Evolutionary conservation across 2,888 invertebrate genomes (phyloP).

Genomic region (Agriopis marginaria): DNA sequence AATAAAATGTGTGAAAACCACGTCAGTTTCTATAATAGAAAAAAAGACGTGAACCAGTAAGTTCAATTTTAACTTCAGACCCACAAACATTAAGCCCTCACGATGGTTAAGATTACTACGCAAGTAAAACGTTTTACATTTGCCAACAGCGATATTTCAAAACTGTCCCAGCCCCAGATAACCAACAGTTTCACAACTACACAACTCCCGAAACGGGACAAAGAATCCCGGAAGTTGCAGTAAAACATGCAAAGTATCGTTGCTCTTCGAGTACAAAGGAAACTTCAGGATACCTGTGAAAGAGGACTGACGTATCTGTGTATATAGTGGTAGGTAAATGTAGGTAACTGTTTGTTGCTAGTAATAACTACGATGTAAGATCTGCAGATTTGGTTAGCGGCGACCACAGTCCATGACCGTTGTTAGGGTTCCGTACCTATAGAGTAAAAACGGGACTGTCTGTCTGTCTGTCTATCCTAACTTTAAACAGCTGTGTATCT

Average conservation of each 20-base stretch:
- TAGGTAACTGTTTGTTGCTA: neutral
- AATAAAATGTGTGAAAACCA: no score
- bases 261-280: conserved; percentile 19
- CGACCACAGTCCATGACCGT: no score
- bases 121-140: conserved; percentile 19
- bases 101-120: neutral
- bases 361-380: no score
- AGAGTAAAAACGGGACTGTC: no score
- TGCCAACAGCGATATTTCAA: conserved; percentile 27
- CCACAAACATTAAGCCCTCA: neutral
- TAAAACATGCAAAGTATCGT: conserved; percentile 31
- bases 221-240: conserved; percentile 27
- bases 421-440: no score
- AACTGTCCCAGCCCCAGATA: conserved; percentile 23
- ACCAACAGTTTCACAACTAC: conserved; percentile 8
- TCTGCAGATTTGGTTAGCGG: no score
- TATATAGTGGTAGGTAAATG: no score
- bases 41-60: no score
- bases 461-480: no score
- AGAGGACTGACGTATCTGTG: neutral
- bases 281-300: conserved; percentile 25
- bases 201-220: conserved; percentile 18
- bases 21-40: no score
- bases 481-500: no score
- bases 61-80: no score